phyloP scores from a whole-genome alignment of 2,113 vertebrate species.

The Caracal caracal region DNA sequence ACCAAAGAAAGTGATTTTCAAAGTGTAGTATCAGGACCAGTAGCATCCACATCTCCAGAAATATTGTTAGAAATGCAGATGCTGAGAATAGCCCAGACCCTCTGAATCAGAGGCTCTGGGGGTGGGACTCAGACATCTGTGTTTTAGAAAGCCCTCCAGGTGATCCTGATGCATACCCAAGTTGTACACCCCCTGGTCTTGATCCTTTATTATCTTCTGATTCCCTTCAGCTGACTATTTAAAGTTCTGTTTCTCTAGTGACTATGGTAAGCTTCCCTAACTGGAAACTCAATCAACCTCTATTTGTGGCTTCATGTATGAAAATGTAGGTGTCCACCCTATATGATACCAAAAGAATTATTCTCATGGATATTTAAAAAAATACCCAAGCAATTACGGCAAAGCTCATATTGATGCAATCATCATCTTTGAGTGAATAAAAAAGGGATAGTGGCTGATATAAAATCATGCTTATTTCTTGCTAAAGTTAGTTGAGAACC shows the following conservation, averaged over 20 bases:
- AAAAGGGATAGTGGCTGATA: conserved; percentile 10
- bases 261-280: neutral
- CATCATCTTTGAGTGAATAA: neutral
- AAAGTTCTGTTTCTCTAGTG: neutral
- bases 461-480: neutral
- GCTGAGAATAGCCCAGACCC: neutral
- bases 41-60: neutral
- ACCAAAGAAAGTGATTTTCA: neutral
- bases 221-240: neutral
- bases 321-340: neutral
- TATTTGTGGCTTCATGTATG: neutral
- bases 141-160: neutral
- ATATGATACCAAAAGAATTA: neutral
- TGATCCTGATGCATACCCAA: neutral
- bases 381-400: neutral
- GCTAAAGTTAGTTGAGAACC: neutral
- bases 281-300: neutral
- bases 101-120: neutral
- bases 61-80: neutral
- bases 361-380: neutral
- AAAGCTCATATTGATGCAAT: neutral
- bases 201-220: neutral
- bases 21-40: neutral
- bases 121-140: neutral
- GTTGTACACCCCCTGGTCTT: neutral